Evolutionary conservation across 2,113 vertebrate species (phyloP).

Genomic region (Phylloscopus trochilus): DNA sequence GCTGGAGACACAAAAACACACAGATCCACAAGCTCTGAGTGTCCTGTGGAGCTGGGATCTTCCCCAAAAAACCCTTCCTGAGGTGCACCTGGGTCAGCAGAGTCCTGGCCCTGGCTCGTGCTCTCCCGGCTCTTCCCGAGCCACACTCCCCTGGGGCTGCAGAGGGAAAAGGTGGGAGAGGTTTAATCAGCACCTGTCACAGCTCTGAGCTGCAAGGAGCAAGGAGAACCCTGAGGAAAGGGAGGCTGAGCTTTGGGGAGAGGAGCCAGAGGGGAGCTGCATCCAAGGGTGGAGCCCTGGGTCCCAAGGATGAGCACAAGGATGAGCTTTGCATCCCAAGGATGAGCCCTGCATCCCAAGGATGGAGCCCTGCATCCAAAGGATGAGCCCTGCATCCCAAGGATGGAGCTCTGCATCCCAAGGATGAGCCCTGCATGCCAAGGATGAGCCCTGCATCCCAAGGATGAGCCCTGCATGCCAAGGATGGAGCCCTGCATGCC

Average conservation of each 20-base stretch:
- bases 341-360: neutral
- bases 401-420: neutral
- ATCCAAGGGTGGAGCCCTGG: too few relatives aligned
- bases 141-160: neutral
- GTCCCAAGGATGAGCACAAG: neutral
- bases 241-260: accelerated
- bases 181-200: neutral
- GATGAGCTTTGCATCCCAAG: neutral
- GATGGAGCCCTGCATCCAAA: neutral
- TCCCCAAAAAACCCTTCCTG: neutral
- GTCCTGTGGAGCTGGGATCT: neutral
- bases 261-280: accelerated
- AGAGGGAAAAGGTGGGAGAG: neutral
- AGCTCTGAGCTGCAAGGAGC: neutral
- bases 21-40: accelerated
- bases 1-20: neutral
- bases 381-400: neutral
- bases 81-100: neutral
- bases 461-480: neutral
- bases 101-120: accelerated
- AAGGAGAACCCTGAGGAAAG: accelerated
- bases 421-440: neutral
- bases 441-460: neutral
- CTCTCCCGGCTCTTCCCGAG: accelerated
- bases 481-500: neutral